Conservation (phyloP, 2,888 invertebrate genomes). For the Drosophila borborema region DNA sequence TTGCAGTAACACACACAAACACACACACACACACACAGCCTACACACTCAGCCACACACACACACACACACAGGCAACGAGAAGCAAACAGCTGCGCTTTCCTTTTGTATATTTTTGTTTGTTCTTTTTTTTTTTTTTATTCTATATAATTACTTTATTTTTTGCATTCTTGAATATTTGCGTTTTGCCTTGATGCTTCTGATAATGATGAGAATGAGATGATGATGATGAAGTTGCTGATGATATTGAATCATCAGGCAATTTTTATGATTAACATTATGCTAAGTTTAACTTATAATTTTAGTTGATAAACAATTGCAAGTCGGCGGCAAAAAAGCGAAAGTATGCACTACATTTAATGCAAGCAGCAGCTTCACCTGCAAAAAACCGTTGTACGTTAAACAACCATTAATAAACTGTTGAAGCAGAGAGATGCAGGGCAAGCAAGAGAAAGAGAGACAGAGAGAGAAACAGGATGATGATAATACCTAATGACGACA, state of each 20-base stretch:
- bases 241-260: conserved; percentile 39
- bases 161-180: conserved; percentile 24
- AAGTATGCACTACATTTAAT: conserved; percentile 45
- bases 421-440: neutral
- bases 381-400: conserved; percentile 26
- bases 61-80: conserved; percentile 31
- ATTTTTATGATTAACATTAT: conserved; percentile 64
- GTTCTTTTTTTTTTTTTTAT: conserved; percentile 25
- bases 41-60: conserved; percentile 18
- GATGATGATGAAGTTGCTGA: conserved; percentile 11
- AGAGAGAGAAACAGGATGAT: conserved; percentile 6
- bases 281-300: conserved; percentile 71
- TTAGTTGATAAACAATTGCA: conserved; percentile 64
- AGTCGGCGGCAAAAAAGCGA: conserved; percentile 51
- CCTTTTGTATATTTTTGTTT: conserved; percentile 72
- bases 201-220: conserved; percentile 15
- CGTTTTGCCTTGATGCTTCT: conserved; percentile 46
- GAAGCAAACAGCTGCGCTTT: conserved; percentile 68
- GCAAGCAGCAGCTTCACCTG: conserved; percentile 19
- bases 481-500: conserved; percentile 24
- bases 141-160: neutral
- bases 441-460: neutral
- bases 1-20: conserved; percentile 59
- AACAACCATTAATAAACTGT: neutral
- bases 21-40: conserved; percentile 33